Base-by-base conservation (phyloP, 2,888 invertebrate species). In the Amphipyra tragopoginis region DNA sequence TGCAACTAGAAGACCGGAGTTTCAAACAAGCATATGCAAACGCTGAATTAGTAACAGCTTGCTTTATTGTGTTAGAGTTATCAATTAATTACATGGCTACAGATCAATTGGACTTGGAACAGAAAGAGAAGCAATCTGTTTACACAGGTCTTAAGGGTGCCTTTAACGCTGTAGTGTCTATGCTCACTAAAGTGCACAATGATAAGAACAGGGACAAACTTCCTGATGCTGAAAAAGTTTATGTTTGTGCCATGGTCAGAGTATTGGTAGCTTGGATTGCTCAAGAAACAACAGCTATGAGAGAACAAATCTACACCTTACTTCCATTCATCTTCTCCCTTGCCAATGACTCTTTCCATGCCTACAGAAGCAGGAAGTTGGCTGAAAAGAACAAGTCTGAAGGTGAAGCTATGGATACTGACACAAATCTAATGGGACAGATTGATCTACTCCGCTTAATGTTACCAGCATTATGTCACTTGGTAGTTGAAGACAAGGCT, bases 71-170 rank as follows among this genome's bases (percentile, higher is more conserved):
- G 54, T 92, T 98, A 65, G 98, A 98, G 85, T 90, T 97, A 36
- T 97, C 97, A 21, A 96, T 98, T 15, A 96, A 96, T 72, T 97
- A 97, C 79, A 97, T 98, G 94, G 96, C 97, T 38, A 96, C 96
- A 0, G 98, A 98, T 88, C 97, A 97, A 74, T 88, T 98, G 45
- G 98, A 98, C 81, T 94, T 98, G 75, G 98, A 98, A 80, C 97
- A 98, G 80, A 98, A 98, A 86, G 98, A 98, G 85, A 98, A 98
- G 80, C 97, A 98, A 86, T 98, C 98, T 43, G 95, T 98, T 0
- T 98, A 98, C 83, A 97, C 98, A 0, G 98, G 98, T 7, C 93
- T 99, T 1, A 98, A 98, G 87, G 98, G 98, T 50, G 98, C 98
- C 3, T 98, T 98, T 84, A 96, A 97, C 71, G 98, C 98, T 58